Evolutionary conservation across 2,797 vertebrate genomes (phyloP), one percentile per base, ranked within the genome.

Genomic region (Diplodus sargus): DNA sequence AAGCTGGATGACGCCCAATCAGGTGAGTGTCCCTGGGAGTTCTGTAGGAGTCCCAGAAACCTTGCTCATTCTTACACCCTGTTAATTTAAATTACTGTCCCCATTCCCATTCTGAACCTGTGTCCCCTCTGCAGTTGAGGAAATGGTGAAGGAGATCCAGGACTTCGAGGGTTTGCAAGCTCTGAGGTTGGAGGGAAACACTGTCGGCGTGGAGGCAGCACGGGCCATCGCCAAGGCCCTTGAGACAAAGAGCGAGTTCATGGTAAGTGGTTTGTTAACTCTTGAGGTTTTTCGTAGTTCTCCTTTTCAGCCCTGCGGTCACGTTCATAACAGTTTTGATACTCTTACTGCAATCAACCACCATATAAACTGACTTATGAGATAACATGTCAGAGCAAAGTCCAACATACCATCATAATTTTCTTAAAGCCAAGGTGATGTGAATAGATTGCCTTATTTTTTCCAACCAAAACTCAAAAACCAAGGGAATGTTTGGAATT

Each of bases 181-280:
- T 3, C 92, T 99, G 83, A 92, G 97, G 11, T 86, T 99, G 71
- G 98, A 99, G 92, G 98, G 98, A 54, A 99, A 99, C 94, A 99
- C 98, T 0, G 80, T 99, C 1, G 98, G 98, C 0, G 96, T 99
- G 82, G 97, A 97, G 61, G 98, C 98, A 0, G 97, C 98, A 28
- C 95, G 93, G 79, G 97, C 97, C 89, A 99, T 99, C 1, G 97
- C 98, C 66, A 97, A 96, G 89, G 96, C 97, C 48, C 94, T 99
- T 56, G 96, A 98, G 92, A 97, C 95, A 23, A 99, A 99, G 92
- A 92, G 93, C 0, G 94, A 97, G 47, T 93, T 99, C 60, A 96
- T 98, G 97, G 98, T 99, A 52, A 56, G 78, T 16, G 47, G 5
- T 34, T 0, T n/a, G 12, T 77, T 75, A 64, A 39, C 48, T 67